phyloP scores from a whole-genome alignment of 1,140 invertebrate species.

The Papilio glaucus region DNA sequence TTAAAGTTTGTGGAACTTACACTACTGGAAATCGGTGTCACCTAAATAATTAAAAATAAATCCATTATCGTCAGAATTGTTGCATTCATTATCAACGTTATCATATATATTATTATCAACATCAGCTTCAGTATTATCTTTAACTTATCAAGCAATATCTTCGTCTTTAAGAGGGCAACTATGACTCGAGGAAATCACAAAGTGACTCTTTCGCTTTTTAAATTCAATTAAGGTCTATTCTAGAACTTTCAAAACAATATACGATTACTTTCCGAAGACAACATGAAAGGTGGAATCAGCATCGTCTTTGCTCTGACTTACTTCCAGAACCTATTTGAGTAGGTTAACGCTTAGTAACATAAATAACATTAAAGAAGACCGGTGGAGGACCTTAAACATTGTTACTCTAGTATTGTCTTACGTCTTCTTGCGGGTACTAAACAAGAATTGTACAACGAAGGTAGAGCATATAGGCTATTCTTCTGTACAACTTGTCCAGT shows the following conservation, averaged over 20 bases:
- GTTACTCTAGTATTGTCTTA: not conserved
- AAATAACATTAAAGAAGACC: too few species aligned
- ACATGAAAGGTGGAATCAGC: too few species aligned
- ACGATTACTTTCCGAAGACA: too few species aligned
- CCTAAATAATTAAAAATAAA: conserved; percentile 14
- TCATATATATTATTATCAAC: not conserved
- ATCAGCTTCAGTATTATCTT: not conserved
- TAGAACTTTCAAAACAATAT: too few species aligned
- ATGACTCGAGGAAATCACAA: not conserved
- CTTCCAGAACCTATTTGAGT: too few species aligned
- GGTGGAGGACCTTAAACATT: too few species aligned
- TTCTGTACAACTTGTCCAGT: too few species aligned
- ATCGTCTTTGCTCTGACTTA: too few species aligned
- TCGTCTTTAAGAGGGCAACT: not conserved
- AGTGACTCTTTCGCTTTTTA: not conserved
- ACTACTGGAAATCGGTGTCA: not conserved
- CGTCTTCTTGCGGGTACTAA: not conserved
- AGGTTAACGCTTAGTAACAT: too few species aligned
- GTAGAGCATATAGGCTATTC: too few species aligned
- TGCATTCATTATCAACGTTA: too few species aligned
- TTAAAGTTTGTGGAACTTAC: not conserved
- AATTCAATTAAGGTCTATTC: too few species aligned
- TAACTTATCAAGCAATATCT: not conserved
- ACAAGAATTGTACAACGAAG: not conserved
- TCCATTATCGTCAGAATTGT: not conserved